phyloP scores from a whole-genome alignment of 2,888 invertebrate genomes.

The Meghimatium bilineatum region DNA sequence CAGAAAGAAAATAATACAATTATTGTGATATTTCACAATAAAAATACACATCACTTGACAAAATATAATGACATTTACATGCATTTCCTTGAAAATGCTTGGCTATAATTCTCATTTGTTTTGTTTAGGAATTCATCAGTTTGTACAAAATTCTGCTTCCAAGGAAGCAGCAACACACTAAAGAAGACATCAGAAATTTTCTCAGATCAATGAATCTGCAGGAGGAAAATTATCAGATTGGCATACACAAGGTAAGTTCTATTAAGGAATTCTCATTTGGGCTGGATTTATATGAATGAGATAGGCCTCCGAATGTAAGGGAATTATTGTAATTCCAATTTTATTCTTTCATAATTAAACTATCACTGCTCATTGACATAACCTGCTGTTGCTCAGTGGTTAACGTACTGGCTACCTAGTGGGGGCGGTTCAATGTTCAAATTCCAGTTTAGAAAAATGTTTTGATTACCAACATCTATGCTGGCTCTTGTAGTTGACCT shows the following conservation, averaged over 20 bases:
- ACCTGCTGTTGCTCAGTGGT: too few species aligned
- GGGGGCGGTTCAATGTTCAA: too few species aligned
- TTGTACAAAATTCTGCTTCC: slow-evolving; percentile 93
- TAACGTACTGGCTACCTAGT: too few species aligned
- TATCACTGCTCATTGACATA: not conserved
- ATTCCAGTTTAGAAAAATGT: too few species aligned
- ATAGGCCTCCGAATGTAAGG: not conserved
- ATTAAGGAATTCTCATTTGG: not conserved
- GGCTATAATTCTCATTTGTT: not conserved
- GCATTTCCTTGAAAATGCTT: not conserved
- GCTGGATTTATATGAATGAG: not conserved
- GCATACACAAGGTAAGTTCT: slow-evolving; percentile 84
- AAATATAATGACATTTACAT: too few species aligned
- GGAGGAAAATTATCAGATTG: slow-evolving; percentile 92
- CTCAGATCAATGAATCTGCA: slow-evolving; percentile 89
- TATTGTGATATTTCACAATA: too few species aligned
- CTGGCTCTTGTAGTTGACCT: too few species aligned
- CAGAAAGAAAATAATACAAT: too few species aligned
- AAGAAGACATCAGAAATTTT: slow-evolving; percentile 90
- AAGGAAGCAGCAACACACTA: slow-evolving; percentile 88
- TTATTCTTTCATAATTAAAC: not conserved
- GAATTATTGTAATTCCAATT: too few species aligned
- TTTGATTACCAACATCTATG: too few species aligned
- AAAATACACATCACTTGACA: too few species aligned
- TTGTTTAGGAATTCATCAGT: slow-evolving; percentile 87